Evolutionary conservation across 2,797 vertebrate genomes (phyloP).

Genomic region (Neopelma chrysocephalum): DNA sequence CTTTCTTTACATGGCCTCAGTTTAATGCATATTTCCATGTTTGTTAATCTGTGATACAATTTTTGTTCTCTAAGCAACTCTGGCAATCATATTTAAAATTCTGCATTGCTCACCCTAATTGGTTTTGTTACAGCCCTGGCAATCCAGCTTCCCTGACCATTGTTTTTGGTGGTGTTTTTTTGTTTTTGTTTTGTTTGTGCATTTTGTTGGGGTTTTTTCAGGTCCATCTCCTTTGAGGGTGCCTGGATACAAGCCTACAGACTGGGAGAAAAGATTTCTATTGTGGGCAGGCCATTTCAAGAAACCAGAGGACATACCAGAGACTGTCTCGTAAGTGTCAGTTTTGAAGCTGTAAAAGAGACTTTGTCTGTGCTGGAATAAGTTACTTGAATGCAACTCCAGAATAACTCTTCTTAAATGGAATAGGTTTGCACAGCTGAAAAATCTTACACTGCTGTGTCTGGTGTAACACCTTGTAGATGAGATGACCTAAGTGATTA

Average conservation of each 20-base stretch:
- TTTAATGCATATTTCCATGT: neutral
- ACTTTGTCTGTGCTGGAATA: neutral
- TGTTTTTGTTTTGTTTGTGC: neutral
- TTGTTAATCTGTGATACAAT: neutral
- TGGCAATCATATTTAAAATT: neutral
- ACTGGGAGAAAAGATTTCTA: conserved; percentile 84
- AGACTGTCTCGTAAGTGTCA: conserved; percentile 88
- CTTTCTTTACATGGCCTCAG: neutral
- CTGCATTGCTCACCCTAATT: neutral
- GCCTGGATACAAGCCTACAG: conserved; percentile 82
- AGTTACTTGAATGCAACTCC: neutral
- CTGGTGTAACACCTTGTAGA: neutral
- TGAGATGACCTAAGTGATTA: neutral
- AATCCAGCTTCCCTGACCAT: neutral
- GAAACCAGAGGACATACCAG: conserved; percentile 88
- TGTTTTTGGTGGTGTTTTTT: neutral
- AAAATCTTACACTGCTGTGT: neutral
- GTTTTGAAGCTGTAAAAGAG: neutral
- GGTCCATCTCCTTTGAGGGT: conserved; percentile 56
- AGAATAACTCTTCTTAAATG: neutral
- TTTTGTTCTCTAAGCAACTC: neutral
- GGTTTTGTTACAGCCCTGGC: neutral
- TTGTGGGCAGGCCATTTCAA: conserved; percentile 91
- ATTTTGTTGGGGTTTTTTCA: neutral
- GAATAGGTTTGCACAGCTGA: neutral